A percentile compares a stretch with the other conserved stretches of the same genome.
Conservation (phyloP, 2,888 invertebrate genomes). For the Neoitamus cyanurus region DNA sequence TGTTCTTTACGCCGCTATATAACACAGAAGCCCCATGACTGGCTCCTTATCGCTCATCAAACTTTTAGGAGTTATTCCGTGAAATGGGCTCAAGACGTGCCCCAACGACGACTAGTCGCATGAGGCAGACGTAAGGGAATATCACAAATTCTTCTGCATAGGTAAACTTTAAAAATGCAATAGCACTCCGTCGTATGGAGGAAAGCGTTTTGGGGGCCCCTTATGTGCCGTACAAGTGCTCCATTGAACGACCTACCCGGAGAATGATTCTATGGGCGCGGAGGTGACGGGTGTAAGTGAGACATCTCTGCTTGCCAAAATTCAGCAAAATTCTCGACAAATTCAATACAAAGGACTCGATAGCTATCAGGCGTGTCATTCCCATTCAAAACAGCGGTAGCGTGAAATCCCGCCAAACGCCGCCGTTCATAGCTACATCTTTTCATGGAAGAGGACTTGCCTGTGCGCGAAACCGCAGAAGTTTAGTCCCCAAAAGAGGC, state of each 20-base stretch:
- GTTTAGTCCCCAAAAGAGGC: background rate
- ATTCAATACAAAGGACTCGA: background rate
- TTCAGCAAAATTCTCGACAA: background rate
- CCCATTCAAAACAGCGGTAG: background rate
- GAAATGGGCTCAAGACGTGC: constrained; percentile 4
- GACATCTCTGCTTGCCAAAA: background rate
- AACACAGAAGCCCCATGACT: background rate
- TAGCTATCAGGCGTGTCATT: background rate
- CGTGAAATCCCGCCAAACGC: background rate
- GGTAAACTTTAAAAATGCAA: background rate
- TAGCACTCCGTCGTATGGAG: background rate
- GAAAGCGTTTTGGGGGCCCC: background rate
- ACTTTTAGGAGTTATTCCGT: constrained; percentile 28
- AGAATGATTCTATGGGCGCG: background rate
- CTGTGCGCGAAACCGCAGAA: background rate
- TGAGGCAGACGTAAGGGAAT: background rate
- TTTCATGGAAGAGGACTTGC: background rate
- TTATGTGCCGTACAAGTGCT: background rate
- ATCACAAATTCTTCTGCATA: background rate
- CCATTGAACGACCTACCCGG: background rate
- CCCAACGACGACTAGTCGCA: background rate
- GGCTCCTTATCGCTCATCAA: constrained; percentile 23
- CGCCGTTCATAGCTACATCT: background rate
- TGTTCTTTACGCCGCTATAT: background rate
- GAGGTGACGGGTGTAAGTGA: background rate